Conservation (phyloP, 2,888 invertebrate species). For the Parnassius apollo region DNA sequence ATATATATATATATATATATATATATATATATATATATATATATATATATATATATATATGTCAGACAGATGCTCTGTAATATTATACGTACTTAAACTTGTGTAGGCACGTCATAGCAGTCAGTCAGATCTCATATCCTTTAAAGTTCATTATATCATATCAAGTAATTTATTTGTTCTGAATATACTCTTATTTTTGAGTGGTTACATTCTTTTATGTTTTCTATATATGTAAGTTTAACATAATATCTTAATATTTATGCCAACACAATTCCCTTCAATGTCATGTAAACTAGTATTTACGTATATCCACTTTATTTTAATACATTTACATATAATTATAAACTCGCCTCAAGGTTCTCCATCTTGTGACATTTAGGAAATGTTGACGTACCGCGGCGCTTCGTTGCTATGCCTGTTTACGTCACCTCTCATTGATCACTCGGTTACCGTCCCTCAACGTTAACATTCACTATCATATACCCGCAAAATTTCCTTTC, state of each 20-base stretch:
- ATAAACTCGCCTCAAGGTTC: slow-evolving; percentile 25
- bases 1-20: too few species aligned
- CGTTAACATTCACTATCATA: slow-evolving; percentile 7
- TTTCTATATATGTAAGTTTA: slow-evolving; percentile 4
- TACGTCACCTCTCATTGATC: slow-evolving; percentile 20
- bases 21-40: too few species aligned
- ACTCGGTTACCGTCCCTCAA: slow-evolving; percentile 8
- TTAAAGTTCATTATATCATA: slow-evolving; percentile 20
- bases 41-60: too few species aligned
- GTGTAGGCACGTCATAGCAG: too few species aligned
- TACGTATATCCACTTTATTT: slow-evolving; percentile 25
- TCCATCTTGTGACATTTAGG: slow-evolving; percentile 28
- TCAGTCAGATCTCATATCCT: slow-evolving; percentile 9
- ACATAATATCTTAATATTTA: slow-evolving; percentile 46
- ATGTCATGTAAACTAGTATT: slow-evolving; percentile 31
- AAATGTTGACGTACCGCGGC: slow-evolving; percentile 14
- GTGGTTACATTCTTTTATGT: not conserved
- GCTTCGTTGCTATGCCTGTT: slow-evolving; percentile 23
- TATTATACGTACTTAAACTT: too few species aligned
- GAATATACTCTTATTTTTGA: slow-evolving; percentile 9
- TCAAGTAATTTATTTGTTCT: slow-evolving; percentile 13
- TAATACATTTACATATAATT: slow-evolving; percentile 30
- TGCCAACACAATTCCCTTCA: slow-evolving; percentile 52
- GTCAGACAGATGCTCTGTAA: too few species aligned
- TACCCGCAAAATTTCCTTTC: not conserved